Conservation (phyloP, 2,888 invertebrate genomes). For the Ptycholaimellus sp. region DNA sequence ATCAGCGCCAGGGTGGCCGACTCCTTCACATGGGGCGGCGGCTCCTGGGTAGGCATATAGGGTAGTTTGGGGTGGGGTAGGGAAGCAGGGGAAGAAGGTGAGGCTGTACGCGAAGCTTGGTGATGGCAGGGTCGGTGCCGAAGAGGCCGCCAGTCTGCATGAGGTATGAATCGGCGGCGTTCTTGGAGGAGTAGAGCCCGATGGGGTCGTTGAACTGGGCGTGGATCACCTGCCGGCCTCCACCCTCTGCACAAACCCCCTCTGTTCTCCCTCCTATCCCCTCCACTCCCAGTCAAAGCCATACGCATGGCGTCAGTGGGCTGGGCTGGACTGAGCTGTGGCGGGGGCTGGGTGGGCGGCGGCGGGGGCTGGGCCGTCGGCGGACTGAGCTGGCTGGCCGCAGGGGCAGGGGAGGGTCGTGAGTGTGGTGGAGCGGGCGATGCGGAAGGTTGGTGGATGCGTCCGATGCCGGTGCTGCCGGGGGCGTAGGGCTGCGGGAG, state of each 20-base stretch:
- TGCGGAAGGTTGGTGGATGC: too few species aligned
- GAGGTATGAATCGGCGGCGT: slow-evolving; percentile 17
- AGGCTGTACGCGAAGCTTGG: slow-evolving; percentile 8
- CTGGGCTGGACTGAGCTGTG: background rate
- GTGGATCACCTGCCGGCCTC: slow-evolving; percentile 4
- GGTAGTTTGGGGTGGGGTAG: too few species aligned
- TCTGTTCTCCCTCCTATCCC: background rate
- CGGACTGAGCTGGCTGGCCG: background rate
- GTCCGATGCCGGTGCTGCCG: too few species aligned
- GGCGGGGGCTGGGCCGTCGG: too few species aligned
- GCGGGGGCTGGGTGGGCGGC: background rate
- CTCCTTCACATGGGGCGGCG: too few species aligned
- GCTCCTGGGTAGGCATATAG: too few species aligned
- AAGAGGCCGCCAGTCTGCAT: slow-evolving; percentile 17
- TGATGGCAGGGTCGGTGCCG: slow-evolving; percentile 11
- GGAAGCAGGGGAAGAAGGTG: background rate
- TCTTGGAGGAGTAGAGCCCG: slow-evolving; percentile 12
- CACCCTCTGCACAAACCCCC: slow-evolving; percentile 1
- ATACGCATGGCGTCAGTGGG: background rate
- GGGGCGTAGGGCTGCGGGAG: too few species aligned
- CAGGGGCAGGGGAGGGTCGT: background rate
- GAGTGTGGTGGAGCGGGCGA: too few species aligned
- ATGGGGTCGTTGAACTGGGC: slow-evolving; percentile 10
- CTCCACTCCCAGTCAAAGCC: background rate
- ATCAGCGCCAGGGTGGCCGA: background rate